Evolutionary conservation across 2,888 invertebrate species (phyloP), one percentile per base, ranked within the genome.

Genomic region (Zele albiditarsus): DNA sequence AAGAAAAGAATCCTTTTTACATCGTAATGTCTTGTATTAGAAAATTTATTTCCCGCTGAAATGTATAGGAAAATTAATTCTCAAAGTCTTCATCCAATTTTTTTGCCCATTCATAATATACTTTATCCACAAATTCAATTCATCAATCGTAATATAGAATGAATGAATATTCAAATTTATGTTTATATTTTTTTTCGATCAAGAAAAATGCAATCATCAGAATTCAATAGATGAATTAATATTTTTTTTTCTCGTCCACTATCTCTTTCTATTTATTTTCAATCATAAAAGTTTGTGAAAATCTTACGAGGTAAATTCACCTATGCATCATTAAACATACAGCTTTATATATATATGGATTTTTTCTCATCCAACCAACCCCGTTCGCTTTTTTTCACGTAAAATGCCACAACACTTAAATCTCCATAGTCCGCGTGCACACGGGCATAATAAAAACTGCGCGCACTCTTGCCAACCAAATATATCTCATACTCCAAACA

Each of bases 401-500:
- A 63, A 63, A 53, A 38, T 38, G 8, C 63, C 38, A 38, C 33
- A 28, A 63, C 53, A 63, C 33, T 63, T 63, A 38, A 63, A 63
- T 63, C 63, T 63, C 63, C 23, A 63, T 53, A 53, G 53, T 23
- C 53, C 6, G 53, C 20, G 20, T 65, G 33, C 65, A 42, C 33
- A 42, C 14, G 38, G 23, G n/a, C 53, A 33, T 53, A 68, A 68
- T 68, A 68, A 68, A 49, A 68, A 68, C 46, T 46, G 23, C 14
- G 57, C 33, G 57, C 68, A 49, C 68, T 53, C 46, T 46, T n/a
- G 16, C 33, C 53, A 57, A 27, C 53, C 33, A 20, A 53, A 69
- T 67, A 57, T 53, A 53, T 69, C 53, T 69, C 57, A 69, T 69
- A 69, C 57, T 49, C n/a, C 68, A 42, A 42, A 42, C 57, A 49